Percentiles rank a stretch among this genome's conserved stretches.
Conservation (phyloP, 2,113 vertebrate species). For the Acrocephalus kingi region DNA sequence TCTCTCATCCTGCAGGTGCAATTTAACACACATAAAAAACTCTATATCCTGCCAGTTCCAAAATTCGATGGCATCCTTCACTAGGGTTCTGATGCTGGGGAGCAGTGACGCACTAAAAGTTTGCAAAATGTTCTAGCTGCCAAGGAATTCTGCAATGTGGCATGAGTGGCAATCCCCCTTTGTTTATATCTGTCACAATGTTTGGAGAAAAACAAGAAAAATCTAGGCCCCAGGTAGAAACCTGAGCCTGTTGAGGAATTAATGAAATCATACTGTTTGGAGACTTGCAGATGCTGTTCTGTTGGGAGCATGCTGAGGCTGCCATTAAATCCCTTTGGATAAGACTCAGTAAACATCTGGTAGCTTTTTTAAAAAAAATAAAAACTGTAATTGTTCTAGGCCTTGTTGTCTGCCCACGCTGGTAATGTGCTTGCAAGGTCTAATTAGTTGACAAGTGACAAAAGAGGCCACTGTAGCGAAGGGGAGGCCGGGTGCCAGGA, state of each 20-base stretch:
- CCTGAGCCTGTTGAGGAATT: background rate
- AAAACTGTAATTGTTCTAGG: slow-evolving; percentile 23
- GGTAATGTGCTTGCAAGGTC: background rate
- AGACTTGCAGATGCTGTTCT: background rate
- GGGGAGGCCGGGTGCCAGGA: background rate
- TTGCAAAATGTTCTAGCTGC: background rate
- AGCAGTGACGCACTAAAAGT: fast-evolving
- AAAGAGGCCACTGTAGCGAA: background rate
- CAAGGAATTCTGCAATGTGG: fast-evolving
- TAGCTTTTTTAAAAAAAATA: background rate
- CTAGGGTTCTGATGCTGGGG: background rate
- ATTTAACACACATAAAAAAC: background rate
- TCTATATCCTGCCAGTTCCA: background rate
- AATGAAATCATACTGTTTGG: background rate
- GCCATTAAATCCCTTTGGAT: slow-evolving; percentile 1
- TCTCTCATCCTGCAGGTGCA: background rate
- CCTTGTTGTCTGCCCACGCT: background rate
- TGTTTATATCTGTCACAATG: background rate
- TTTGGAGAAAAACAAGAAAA: background rate
- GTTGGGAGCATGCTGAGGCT: background rate
- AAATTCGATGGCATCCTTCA: background rate
- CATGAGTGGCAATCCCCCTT: background rate
- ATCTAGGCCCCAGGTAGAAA: background rate
- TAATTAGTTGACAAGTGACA: slow-evolving; percentile 48
- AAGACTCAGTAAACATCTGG: slow-evolving; percentile 36